Conservation (phyloP, 2,797 vertebrate genomes). For the Scleropages formosus region DNA sequence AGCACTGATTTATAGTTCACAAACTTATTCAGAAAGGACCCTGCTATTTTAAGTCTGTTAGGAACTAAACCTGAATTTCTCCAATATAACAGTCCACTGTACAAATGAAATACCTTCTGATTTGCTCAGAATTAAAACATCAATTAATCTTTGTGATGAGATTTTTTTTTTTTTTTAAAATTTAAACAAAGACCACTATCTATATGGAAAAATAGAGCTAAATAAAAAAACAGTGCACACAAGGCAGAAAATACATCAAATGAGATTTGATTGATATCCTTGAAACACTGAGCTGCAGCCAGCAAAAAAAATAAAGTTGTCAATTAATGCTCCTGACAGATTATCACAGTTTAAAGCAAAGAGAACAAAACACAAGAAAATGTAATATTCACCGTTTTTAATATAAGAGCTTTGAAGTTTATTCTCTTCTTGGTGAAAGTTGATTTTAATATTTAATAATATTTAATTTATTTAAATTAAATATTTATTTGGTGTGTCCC, state of each 20-base stretch:
- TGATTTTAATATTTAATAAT: too few species aligned
- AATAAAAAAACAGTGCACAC: neutral
- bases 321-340: constrained; percentile 23
- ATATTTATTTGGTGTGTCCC: too few species aligned
- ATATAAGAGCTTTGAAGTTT: constrained; percentile 1
- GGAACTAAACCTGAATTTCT: too few species aligned
- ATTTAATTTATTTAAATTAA: too few species aligned
- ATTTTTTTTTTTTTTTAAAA: neutral
- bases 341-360: constrained; percentile 16
- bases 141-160: neutral
- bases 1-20: too few species aligned
- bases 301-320: constrained; percentile 24
- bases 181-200: neutral
- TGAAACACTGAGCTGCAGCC: constrained; percentile 14
- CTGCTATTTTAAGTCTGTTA: too few species aligned
- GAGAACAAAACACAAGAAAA: constrained; percentile 10
- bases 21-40: too few species aligned
- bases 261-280: constrained; percentile 18
- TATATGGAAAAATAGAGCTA: neutral
- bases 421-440: too few species aligned
- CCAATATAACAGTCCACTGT: too few species aligned
- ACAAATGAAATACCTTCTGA: too few species aligned
- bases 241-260: neutral
- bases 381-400: constrained; percentile 13
- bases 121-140: neutral